Conservation (phyloP, 1,140 invertebrate genomes). For the Drosophila azteca region DNA sequence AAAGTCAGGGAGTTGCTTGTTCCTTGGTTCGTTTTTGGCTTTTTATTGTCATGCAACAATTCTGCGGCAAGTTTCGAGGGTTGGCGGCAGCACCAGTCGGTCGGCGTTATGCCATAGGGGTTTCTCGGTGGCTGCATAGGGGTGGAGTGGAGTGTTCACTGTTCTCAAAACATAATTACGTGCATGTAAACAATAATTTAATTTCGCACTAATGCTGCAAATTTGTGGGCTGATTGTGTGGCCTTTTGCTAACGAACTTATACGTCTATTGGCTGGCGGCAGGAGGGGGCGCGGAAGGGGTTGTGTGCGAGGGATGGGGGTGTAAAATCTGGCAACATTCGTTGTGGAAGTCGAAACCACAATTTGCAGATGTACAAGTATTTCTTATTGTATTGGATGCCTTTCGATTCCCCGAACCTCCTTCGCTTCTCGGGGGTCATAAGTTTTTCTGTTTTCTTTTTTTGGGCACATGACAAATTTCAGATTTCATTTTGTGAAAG, state of each 20-base stretch:
- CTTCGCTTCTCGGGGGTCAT: not conserved
- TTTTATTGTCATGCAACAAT: slow-evolving; percentile 55
- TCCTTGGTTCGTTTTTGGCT: slow-evolving; percentile 11
- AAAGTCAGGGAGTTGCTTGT: slow-evolving; percentile 3
- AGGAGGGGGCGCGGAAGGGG: not conserved
- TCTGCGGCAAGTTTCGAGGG: slow-evolving; percentile 42
- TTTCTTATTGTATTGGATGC: no score
- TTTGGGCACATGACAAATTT: slow-evolving; percentile 7
- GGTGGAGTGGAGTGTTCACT: slow-evolving; percentile 15
- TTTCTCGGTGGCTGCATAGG: slow-evolving; percentile 2
- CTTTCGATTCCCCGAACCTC: not conserved
- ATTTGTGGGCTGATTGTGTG: slow-evolving; percentile 81
- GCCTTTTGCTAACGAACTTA: slow-evolving; percentile 59
- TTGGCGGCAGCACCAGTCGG: slow-evolving; percentile 17
- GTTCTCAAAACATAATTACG: slow-evolving; percentile 74
- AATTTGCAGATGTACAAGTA: not conserved
- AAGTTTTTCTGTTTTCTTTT: not conserved
- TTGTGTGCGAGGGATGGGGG: not conserved
- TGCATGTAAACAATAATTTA: slow-evolving; percentile 83
- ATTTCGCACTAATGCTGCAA: slow-evolving; percentile 79
- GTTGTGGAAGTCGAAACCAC: no score
- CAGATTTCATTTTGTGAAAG: slow-evolving; percentile 29
- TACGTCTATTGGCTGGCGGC: no score
- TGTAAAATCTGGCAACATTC: no score
- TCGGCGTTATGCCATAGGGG: slow-evolving; percentile 17